Evolutionary conservation across 2,113 vertebrate genomes (phyloP).

Genomic region (Hippolais icterina): DNA sequence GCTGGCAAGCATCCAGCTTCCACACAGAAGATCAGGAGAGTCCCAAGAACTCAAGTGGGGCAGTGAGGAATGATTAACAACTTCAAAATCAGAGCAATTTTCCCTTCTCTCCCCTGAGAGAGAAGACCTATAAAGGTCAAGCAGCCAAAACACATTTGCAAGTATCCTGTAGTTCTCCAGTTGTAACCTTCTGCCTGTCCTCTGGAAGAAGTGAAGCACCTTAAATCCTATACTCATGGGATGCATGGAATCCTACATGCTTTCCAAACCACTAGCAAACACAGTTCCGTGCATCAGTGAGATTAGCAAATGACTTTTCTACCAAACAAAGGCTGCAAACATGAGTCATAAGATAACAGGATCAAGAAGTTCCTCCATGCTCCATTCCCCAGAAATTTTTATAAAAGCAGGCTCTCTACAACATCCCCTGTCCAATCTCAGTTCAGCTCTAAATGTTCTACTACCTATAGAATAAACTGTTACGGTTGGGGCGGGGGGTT

Average conservation of each 20-base stretch:
- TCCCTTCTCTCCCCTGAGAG: background rate
- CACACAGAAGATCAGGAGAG: background rate
- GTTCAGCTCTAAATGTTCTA: background rate
- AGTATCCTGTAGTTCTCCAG: background rate
- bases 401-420: background rate
- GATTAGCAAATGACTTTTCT: background rate
- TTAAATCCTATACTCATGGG: background rate
- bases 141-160: background rate
- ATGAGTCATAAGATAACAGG: background rate
- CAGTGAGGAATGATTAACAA: background rate
- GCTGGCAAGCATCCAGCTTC: constrained; percentile 1
- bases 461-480: background rate
- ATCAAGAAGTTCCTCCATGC: background rate
- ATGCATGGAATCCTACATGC: background rate
- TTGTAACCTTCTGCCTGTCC: background rate
- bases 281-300: background rate
- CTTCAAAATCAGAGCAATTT: background rate
- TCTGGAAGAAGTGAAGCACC: background rate
- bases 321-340: background rate
- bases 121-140: background rate
- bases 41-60: background rate
- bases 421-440: background rate
- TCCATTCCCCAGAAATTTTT: background rate
- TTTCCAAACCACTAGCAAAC: background rate
- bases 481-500: accelerated